Evolutionary conservation across 2,113 vertebrate genomes (phyloP), one percentile per base, ranked within the genome.

Genomic region (Pipa parva): DNA sequence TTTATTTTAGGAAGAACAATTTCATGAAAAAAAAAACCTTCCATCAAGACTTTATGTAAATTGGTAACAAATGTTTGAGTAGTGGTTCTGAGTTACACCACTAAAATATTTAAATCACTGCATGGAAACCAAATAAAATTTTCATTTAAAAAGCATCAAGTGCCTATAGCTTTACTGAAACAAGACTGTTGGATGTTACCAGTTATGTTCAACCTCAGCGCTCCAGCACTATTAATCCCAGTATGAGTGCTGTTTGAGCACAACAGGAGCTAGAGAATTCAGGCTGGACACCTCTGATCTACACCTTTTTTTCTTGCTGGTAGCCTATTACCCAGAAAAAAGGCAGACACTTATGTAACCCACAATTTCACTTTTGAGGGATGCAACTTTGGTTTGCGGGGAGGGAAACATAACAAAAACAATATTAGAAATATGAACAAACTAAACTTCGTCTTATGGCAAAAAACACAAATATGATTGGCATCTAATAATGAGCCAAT

Each of bases 1-100:
- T 64, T 65, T 65, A 65, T 65, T 65, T 65, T 65, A 46, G 63
- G 51, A 56, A 65, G 63, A 56, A 65, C 36, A 55, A 20, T 65
- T 65, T 18, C n/a, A 52, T 25, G 20, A 20, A 45, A 36, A 42
- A 49, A 46, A 63, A 46, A 56, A 54, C 6, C 13, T 10, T 12
- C 17, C 24, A 46, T 8, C 63, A 13, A 65, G 24, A 4, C 29
- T 27, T 39, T 55, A 18, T 27, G 49, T 33, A 42, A 31, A 20
- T 48, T 28, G 36, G 17, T 21, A 42, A 46, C 17, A 54, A 33
- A 25, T 50, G 2, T 5, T 5, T 37, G 12, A 26, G 8, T 36
- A 21, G 33, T 63, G 51, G 37, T 13, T 56, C 39, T 65, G n/a
- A 24, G 46, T 67, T 22, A 20, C 25, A 49, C 54, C 54, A 58